Conservation (phyloP, 2,888 invertebrate genomes). For the Miltochrista miniata region DNA sequence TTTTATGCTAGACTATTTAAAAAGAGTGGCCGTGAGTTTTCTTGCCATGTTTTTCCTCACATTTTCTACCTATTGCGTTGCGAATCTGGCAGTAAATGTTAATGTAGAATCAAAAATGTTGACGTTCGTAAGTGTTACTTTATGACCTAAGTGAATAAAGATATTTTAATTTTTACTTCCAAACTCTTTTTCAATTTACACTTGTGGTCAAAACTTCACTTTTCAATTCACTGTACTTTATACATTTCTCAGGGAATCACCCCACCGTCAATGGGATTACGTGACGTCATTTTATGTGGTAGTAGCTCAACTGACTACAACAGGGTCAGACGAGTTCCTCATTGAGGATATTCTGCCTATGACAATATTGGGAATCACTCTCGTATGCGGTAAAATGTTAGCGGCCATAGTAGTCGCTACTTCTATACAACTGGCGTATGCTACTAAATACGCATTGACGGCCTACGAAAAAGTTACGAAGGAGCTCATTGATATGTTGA, state of each 20-base stretch:
- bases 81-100: no score
- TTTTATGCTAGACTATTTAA: no score
- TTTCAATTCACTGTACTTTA: no score
- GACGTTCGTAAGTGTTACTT: no score
- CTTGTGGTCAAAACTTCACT: no score
- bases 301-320: constrained; percentile 58
- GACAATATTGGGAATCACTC: constrained; percentile 54
- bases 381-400: constrained; percentile 70
- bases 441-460: constrained; percentile 65
- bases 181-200: no score
- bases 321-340: constrained; percentile 69
- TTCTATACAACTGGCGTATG: constrained; percentile 66
- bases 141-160: no score
- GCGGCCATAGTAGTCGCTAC: constrained; percentile 68
- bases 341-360: constrained; percentile 51
- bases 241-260: constrained; percentile 48
- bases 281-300: constrained; percentile 68
- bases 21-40: no score
- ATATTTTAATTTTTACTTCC: no score
- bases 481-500: constrained; percentile 67
- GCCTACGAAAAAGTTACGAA: constrained; percentile 60
- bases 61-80: no score
- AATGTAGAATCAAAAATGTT: no score
- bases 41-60: no score
- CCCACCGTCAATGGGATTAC: constrained; percentile 66